phyloP scores from a whole-genome alignment of 2,888 invertebrate genomes.

The Drosophila multiciliata region DNA sequence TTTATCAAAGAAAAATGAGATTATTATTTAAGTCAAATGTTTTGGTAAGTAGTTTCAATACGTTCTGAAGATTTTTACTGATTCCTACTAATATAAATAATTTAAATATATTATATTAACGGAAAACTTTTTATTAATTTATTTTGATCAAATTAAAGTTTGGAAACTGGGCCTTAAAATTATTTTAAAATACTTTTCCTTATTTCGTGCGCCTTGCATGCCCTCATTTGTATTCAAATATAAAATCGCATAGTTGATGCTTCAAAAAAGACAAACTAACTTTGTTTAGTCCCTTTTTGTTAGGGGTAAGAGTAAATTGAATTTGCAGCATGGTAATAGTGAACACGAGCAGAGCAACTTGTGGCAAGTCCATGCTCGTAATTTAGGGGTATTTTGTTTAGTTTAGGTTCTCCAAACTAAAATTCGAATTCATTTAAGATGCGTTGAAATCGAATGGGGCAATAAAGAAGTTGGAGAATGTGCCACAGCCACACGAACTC shows the following conservation, averaged over 20 bases:
- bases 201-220: background rate
- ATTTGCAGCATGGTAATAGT: slow-evolving; percentile 7
- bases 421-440: slow-evolving; percentile 35
- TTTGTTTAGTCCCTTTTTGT: background rate
- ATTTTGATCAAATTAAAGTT: background rate
- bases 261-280: background rate
- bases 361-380: slow-evolving; percentile 13
- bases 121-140: background rate
- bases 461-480: slow-evolving; percentile 48
- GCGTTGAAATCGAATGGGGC: slow-evolving; percentile 23
- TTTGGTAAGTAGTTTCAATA: background rate
- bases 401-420: slow-evolving; percentile 13
- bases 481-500: slow-evolving; percentile 37
- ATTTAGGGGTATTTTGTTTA: slow-evolving; percentile 27
- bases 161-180: background rate
- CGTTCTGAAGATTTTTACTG: background rate
- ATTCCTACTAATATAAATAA: background rate
- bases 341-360: background rate
- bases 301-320: slow-evolving; percentile 5
- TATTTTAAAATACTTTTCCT: background rate
- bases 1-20: background rate
- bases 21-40: background rate
- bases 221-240: background rate
- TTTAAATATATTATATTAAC: background rate
- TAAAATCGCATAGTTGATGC: background rate